Evolutionary conservation across 1,140 invertebrate species (phyloP).

Genomic region (Drosophila leontia): DNA sequence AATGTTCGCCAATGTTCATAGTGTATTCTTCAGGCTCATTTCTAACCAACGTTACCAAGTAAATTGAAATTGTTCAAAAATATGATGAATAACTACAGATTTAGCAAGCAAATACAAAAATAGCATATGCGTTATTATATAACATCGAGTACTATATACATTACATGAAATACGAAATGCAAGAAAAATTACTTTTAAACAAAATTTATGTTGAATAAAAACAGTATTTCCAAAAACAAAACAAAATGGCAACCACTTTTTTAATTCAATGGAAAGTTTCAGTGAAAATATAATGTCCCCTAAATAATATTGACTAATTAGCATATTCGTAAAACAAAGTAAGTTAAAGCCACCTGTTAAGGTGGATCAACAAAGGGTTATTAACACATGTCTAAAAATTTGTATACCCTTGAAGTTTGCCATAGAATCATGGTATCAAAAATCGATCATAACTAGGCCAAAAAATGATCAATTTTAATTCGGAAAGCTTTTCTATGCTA

Average conservation of each 20-base stretch:
- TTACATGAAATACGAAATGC: constrained; percentile 72
- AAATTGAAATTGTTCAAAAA: constrained; percentile 57
- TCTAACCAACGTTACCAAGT: constrained; percentile 55
- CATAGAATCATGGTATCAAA: no score
- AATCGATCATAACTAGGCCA: no score
- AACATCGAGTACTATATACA: constrained; percentile 79
- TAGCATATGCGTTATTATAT: constrained; percentile 80
- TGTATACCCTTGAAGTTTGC: no score
- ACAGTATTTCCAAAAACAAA: constrained; percentile 81
- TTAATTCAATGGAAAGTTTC: background rate
- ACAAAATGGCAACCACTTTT: background rate
- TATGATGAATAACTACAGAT: constrained; percentile 61
- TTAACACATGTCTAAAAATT: no score
- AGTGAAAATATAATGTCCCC: background rate
- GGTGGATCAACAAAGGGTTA: no score
- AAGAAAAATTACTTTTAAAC: constrained; percentile 81
- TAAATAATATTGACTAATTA: no score
- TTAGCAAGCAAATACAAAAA: constrained; percentile 74
- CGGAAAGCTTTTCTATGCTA: no score
- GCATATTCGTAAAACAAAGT: background rate
- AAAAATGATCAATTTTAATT: no score
- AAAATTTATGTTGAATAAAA: constrained; percentile 84
- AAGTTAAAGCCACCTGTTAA: background rate
- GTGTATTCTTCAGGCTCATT: constrained; percentile 57
- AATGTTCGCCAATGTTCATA: constrained; percentile 71